Evolutionary conservation across 2,113 vertebrate genomes (phyloP).

Genomic region (Pandion haliaetus): DNA sequence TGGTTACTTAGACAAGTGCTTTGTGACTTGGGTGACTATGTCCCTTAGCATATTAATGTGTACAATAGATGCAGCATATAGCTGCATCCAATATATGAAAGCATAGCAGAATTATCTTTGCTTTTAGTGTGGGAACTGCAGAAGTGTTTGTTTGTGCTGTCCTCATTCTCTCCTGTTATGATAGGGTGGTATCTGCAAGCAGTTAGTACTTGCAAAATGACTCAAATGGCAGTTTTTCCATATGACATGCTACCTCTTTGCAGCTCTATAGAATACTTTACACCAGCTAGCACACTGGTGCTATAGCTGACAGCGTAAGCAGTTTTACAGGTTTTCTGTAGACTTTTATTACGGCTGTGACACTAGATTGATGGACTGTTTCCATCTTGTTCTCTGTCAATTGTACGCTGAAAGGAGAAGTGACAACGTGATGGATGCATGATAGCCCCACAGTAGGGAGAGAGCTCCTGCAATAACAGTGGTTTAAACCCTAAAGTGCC

Average conservation of each 20-base stretch:
- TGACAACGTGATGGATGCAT: slow-evolving; percentile 76
- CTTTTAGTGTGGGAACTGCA: neutral
- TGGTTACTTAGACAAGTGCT: neutral
- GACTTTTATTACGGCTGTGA: slow-evolving; percentile 77
- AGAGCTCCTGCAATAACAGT: slow-evolving; percentile 61
- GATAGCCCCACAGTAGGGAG: slow-evolving; percentile 59
- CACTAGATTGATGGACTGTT: slow-evolving; percentile 78
- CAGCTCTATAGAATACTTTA: slow-evolving; percentile 54
- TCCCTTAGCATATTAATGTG: neutral
- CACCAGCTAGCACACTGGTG: slow-evolving; percentile 35
- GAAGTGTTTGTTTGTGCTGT: neutral
- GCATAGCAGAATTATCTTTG: neutral
- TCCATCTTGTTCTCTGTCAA: slow-evolving; percentile 77
- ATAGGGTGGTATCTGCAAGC: neutral
- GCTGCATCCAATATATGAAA: neutral
- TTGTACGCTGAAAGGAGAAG: slow-evolving; percentile 70
- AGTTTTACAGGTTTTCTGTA: slow-evolving; percentile 76
- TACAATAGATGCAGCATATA: neutral
- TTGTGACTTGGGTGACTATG: neutral
- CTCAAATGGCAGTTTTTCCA: slow-evolving; percentile 36
- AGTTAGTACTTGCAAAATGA: neutral
- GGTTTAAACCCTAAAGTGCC: neutral
- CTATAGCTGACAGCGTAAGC: slow-evolving; percentile 52
- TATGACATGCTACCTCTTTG: slow-evolving; percentile 48
- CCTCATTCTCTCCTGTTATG: neutral